Conservation (phyloP, 2,797 vertebrate species). For the Tapera naevia region DNA sequence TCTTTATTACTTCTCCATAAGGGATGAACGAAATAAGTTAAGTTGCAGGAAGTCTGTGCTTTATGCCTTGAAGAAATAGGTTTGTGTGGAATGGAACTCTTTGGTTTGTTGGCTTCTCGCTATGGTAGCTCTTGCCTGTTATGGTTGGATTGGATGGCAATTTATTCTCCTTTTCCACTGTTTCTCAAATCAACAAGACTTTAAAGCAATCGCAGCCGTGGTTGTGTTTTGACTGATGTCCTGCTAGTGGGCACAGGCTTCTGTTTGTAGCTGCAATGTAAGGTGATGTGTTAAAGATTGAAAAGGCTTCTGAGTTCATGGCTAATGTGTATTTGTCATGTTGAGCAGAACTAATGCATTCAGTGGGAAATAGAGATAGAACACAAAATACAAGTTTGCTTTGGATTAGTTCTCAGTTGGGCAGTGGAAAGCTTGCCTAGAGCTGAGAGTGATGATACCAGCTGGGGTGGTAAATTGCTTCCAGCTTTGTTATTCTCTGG, state of each 20-base stretch:
- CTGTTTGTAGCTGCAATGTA: neutral
- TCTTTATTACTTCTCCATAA: neutral
- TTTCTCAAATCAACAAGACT: neutral
- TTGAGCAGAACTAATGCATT: fast-evolving
- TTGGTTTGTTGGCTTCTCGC: neutral
- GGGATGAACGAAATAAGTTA: neutral
- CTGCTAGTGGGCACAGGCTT: neutral
- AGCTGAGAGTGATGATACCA: neutral
- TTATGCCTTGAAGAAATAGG: neutral
- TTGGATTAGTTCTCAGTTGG: neutral
- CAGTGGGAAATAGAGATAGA: too few relatives aligned
- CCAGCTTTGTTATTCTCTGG: neutral
- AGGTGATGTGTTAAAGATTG: neutral
- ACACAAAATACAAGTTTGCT: neutral
- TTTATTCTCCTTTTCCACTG: neutral
- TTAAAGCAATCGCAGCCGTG: neutral
- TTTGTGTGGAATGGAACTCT: neutral
- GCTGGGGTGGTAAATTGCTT: neutral
- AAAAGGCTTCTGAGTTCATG: neutral
- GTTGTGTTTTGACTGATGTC: neutral
- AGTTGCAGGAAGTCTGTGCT: neutral
- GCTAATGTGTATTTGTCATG: neutral
- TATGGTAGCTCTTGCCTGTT: neutral
- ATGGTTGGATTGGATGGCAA: neutral
- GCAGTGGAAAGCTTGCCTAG: neutral